These are phyloP conservation scores for Philereme transversata DNA, from an alignment of 2,888 invertebrate species.

Conservation along the genomic window DNA sequence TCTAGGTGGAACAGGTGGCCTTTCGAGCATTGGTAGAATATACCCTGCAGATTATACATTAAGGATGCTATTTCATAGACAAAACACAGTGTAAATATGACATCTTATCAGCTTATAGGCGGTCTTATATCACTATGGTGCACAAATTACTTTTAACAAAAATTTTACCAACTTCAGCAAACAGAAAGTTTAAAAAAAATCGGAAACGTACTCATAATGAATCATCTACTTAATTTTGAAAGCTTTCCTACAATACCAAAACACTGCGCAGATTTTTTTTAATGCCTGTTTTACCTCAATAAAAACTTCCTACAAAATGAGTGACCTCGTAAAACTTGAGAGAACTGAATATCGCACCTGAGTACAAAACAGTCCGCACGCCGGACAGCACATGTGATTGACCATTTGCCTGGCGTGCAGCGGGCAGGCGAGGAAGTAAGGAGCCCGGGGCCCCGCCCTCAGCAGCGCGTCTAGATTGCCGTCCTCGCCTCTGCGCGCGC, in stretches of 20 bases:
- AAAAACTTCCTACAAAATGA: too few species aligned
- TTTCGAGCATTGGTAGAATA: slow-evolving; percentile 90
- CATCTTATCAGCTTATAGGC: not conserved
- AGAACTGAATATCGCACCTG: slow-evolving; percentile 82
- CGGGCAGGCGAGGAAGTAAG: slow-evolving; percentile 91
- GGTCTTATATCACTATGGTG: too few species aligned
- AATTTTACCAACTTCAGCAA: too few species aligned
- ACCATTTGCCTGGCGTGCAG: slow-evolving; percentile 90
- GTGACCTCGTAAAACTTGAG: too few species aligned
- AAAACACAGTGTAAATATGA: not conserved
- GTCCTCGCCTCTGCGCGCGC: slow-evolving; percentile 26
- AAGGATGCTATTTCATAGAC: not conserved
- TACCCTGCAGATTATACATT: slow-evolving; percentile 83
- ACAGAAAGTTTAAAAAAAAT: too few species aligned
- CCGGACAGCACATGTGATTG: slow-evolving; percentile 94
- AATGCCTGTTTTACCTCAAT: too few species aligned
- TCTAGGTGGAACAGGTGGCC: slow-evolving; percentile 93
- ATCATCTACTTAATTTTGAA: too few species aligned
- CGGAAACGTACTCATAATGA: too few species aligned
- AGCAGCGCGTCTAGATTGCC: slow-evolving; percentile 78
- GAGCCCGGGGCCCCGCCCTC: slow-evolving; percentile 89
- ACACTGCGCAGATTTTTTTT: too few species aligned
- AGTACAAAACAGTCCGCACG: slow-evolving; percentile 94
- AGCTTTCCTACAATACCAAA: too few species aligned
- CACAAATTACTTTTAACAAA: too few species aligned